Evolutionary conservation across 2,797 vertebrate genomes (phyloP).

Genomic region (Gallinago stenura): DNA sequence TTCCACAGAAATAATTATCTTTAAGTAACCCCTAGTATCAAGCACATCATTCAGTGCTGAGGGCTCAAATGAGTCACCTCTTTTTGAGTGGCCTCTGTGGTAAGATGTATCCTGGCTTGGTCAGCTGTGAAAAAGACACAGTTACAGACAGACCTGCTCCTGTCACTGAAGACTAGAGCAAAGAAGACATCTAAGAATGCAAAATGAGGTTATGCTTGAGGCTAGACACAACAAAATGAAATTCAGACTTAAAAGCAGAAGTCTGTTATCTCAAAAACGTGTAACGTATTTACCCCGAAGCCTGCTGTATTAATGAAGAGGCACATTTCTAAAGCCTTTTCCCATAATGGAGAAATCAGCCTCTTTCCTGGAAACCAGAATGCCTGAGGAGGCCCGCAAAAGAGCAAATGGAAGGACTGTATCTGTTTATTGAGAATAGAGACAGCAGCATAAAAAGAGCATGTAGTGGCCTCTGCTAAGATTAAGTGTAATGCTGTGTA

Average conservation of each 20-base stretch:
- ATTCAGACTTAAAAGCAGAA: constrained; percentile 8
- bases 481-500: background rate
- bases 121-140: background rate
- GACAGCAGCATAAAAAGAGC: background rate
- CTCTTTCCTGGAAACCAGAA: background rate
- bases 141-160: background rate
- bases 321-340: background rate
- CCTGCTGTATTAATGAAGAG: background rate
- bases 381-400: background rate
- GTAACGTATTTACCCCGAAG: background rate
- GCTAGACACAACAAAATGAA: background rate
- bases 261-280: background rate
- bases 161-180: background rate
- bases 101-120: background rate
- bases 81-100: background rate
- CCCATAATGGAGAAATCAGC: background rate
- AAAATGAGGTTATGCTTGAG: constrained; percentile 7
- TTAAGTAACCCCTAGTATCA: background rate
- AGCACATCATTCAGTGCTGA: background rate
- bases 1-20: background rate
- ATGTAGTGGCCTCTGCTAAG: background rate
- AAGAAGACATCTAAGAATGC: background rate
- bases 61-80: background rate
- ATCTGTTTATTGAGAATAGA: background rate
- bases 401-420: background rate